These are phyloP conservation scores for Brachionichthys hirsutus DNA, from an alignment of 2,113 vertebrate species.

Conservation along the genomic window DNA sequence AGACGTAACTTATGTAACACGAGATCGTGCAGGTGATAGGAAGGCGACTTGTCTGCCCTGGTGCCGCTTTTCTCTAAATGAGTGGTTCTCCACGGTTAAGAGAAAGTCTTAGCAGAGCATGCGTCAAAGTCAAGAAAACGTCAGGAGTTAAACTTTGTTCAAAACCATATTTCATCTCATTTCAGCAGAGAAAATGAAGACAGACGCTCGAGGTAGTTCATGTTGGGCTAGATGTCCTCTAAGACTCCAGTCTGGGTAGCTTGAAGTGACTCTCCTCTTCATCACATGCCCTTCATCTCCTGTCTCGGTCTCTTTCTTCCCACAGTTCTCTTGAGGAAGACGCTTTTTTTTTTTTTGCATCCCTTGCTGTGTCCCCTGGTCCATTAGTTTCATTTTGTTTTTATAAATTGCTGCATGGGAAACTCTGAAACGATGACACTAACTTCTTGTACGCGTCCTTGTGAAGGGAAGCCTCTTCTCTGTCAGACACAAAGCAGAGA, in stretches of 20 bases:
- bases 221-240: neutral
- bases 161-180: too few species aligned
- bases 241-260: constrained; percentile 5
- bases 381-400: constrained; percentile 71
- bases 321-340: constrained; percentile 66
- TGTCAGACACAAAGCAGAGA: neutral
- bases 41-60: too few species aligned
- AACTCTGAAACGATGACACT: constrained; percentile 56
- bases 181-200: too few species aligned
- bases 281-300: constrained; percentile 8
- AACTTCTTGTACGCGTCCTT: constrained; percentile 51
- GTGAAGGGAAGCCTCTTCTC: constrained; percentile 69
- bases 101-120: too few species aligned
- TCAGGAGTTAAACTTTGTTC: too few species aligned
- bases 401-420: constrained; percentile 74
- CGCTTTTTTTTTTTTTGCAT: constrained; percentile 73
- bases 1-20: too few species aligned
- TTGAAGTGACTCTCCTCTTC: constrained; percentile 9
- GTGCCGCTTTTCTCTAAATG: too few species aligned
- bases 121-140: constrained; percentile 15
- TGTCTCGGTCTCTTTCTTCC: constrained; percentile 32
- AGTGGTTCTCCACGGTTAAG: too few species aligned
- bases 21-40: too few species aligned
- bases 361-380: constrained; percentile 50
- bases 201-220: neutral